A percentile compares a stretch with the other conserved stretches of the same genome.
phyloP scores from a whole-genome alignment of 2,888 invertebrate species.

The Hyppa rectilinea region DNA sequence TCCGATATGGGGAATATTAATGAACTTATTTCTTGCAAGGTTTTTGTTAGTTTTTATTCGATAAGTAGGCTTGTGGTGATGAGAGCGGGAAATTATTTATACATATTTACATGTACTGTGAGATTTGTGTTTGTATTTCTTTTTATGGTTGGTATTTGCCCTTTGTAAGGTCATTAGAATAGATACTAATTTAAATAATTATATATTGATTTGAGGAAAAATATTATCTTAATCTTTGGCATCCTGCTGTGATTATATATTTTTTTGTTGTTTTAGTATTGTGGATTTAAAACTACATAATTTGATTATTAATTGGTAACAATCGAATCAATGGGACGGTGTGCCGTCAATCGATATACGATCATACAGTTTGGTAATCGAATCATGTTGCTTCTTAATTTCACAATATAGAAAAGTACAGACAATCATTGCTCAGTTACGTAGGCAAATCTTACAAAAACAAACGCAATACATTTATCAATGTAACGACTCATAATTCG shows the following conservation, averaged over 20 bases:
- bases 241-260: slow-evolving; percentile 4
- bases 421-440: neutral
- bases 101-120: slow-evolving; percentile 6
- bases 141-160: neutral
- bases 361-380: neutral
- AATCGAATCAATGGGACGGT: neutral
- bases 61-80: slow-evolving; percentile 13
- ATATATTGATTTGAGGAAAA: slow-evolving; percentile 2
- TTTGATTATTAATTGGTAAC: neutral
- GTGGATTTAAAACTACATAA: neutral
- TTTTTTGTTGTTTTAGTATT: neutral
- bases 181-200: slow-evolving; percentile 4
- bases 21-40: slow-evolving; percentile 56
- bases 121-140: neutral
- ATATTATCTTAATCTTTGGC: neutral
- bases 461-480: slow-evolving; percentile 13
- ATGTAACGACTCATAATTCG: slow-evolving; percentile 12
- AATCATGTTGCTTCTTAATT: neutral
- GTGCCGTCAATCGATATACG: neutral
- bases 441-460: slow-evolving; percentile 1
- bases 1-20: slow-evolving; percentile 61
- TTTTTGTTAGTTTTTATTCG: slow-evolving; percentile 41
- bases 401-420: neutral
- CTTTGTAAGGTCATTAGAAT: neutral
- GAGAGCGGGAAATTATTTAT: slow-evolving; percentile 28